Evolutionary conservation across 2,797 vertebrate genomes (phyloP).

Genomic region (Mus caroli): DNA sequence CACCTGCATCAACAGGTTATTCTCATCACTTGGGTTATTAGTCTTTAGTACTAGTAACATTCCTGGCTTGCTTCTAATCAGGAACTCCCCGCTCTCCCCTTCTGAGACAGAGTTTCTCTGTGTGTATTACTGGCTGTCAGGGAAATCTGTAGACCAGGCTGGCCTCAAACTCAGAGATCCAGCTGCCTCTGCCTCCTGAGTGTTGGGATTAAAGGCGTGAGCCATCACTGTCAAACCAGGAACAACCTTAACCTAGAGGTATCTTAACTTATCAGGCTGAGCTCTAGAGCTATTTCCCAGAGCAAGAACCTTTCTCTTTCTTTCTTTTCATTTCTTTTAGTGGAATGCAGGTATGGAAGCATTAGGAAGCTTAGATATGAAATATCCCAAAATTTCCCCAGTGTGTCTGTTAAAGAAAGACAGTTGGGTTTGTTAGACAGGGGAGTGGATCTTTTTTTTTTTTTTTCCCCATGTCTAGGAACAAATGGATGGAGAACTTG

Average conservation of each 20-base stretch:
- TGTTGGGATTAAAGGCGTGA: background rate
- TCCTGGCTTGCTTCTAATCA: slow-evolving; percentile 65
- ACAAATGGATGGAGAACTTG: slow-evolving; percentile 77
- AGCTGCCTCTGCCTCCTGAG: background rate
- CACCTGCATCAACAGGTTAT: background rate
- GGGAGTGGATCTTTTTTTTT: slow-evolving; percentile 2
- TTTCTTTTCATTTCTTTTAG: background rate
- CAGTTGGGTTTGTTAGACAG: slow-evolving; percentile 65
- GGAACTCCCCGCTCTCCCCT: background rate
- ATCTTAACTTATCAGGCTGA: slow-evolving; percentile 47
- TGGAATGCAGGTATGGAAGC: slow-evolving; percentile 53
- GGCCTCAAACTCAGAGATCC: background rate
- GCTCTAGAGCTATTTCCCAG: slow-evolving; percentile 65
- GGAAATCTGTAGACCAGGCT: background rate
- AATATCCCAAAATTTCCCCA: slow-evolving; percentile 68
- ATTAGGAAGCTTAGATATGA: slow-evolving; percentile 66
- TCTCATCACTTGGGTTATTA: background rate
- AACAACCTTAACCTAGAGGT: slow-evolving; percentile 41
- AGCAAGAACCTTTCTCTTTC: slow-evolving; percentile 46
- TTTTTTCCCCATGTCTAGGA: background rate
- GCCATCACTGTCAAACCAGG: background rate
- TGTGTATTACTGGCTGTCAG: background rate
- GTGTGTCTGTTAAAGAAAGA: slow-evolving; percentile 78
- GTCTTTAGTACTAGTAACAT: slow-evolving; percentile 9
- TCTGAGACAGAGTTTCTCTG: background rate